Percentiles rank a stretch among this genome's conserved stretches.
Evolutionary conservation across 2,113 vertebrate species (phyloP).

Genomic region (Sceloporus undulatus): DNA sequence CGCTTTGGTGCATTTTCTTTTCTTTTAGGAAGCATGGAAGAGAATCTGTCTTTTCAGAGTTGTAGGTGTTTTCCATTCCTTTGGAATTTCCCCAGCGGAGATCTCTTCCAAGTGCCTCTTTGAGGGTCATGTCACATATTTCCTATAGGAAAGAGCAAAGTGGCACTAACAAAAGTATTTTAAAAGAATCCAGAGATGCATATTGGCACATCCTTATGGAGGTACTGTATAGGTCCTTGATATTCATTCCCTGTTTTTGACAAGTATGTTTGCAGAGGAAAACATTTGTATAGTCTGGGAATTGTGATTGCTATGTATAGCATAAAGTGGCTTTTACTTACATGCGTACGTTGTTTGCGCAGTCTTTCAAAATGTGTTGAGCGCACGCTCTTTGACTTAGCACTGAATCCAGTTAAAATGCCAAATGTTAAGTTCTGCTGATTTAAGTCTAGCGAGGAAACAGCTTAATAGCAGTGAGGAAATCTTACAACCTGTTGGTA

Average conservation of each 20-base stretch:
- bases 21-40: neutral
- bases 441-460: neutral
- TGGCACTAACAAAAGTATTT: neutral
- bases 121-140: neutral
- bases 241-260: neutral
- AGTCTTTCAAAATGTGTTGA: neutral
- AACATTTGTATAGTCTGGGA: neutral
- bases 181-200: neutral
- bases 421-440: neutral
- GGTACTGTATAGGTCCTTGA: neutral
- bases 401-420: neutral
- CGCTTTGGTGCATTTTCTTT: neutral
- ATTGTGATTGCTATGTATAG: neutral
- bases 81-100: neutral
- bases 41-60: constrained; percentile 1
- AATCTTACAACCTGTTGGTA: neutral
- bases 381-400: neutral
- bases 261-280: neutral
- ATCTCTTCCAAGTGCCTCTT: neutral
- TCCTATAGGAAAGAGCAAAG: neutral
- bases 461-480: no score
- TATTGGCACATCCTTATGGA: neutral
- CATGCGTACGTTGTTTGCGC: no score
- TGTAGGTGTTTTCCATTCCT: neutral
- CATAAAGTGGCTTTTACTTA: neutral